Evolutionary conservation across 1,140 invertebrate genomes (phyloP), one percentile per base, ranked within the genome.

Genomic region (Venturia canescens): DNA sequence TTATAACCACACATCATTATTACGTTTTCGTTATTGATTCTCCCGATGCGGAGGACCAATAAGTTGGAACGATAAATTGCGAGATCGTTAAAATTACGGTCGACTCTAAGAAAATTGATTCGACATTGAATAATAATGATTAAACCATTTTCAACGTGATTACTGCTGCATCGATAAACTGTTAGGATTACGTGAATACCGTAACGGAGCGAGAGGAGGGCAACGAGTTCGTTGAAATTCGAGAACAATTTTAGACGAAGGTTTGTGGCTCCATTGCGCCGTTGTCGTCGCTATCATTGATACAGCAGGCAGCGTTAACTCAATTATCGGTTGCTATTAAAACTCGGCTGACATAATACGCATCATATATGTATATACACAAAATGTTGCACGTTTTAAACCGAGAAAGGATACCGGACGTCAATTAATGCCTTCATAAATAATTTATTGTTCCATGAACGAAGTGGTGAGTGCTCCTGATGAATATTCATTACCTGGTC

Each of bases 361-460:
- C n/a, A n/a, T n/a, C n/a, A n/a, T 69, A 1, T 69, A 31, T 31
- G 9, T 18, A 18, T 18, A 31, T 11, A 29, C 16, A 27, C 60
- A 57, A 16, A 67, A 67, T 67, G 27, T 67, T 31, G 6, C 29
- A 15, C 63, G 63, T 67, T 67, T 29, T 67, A 67, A 67, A 31
- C 34, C 27, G 27, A 67, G 63, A 67, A 31, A 7, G 27, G 26
- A 67, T 15, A 27, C 63, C 16, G 26, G 63, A 67, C 29, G 66
- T 69, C 31, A 69, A 69, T 69, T 69, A 18, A 69, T 69, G 66
- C 29, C 66, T 69, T 75, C 70, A 80, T 80, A 75, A 75, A 80
- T 80, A 48, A 80, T 80, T 75, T 74, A 80, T 80, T 48, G 67
- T 63, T 48, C 53, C 75, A 76, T 76, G 48, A 53, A 57, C 38